Base-by-base conservation (phyloP, 2,113 vertebrate genomes). In the Turnix velox region DNA sequence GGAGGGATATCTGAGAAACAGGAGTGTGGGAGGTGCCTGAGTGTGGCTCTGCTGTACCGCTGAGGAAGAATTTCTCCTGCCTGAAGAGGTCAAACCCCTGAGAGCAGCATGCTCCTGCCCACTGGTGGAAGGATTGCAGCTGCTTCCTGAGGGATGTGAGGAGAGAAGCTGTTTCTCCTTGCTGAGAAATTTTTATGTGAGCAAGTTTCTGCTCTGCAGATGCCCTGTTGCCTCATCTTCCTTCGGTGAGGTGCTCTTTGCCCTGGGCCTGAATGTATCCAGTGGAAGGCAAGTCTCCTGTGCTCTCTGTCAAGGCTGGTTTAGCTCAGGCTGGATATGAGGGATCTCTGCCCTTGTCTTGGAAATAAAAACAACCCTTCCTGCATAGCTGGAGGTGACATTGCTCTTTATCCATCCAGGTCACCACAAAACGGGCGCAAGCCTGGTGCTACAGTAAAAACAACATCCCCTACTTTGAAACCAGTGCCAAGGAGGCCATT, bases 371-470 rank as follows among this genome's bases (percentile, higher is more conserved):
- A n/a, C 12, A 51, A 10, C 5, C 3, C 45, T 52, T n/a, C 11
- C 25, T 48, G 17, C 3, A 1, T 9, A 49, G n/a, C 33, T 74
- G 77, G 82, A 88, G 39, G 54, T 94, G 59, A 63, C 46, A 52
- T 49, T 74, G 35, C 27, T 87, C 42, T 95, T 39, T 92, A 52
- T 93, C 85, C n/a, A 68, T 69, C 4, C 94, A 99, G 99, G 99
- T 99, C 95, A 99, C 99, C 95, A 99, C 99, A 95, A 99, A 99
- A 97, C 97, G 99, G 92, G 99, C 99, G 39, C 99, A 99, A 97
- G 99, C 98, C 78, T 99, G 99, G 99, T 99, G 99, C 97, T 99
- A 99, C 97, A 99, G 99, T 98, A 99, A 99, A 98, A 99, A 99
- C 97, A 99, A 99, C 97, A 99, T 99, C 97, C 99, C 99, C 7